phyloP scores from a whole-genome alignment of 2,113 vertebrate species.

The Papio anubis region DNA sequence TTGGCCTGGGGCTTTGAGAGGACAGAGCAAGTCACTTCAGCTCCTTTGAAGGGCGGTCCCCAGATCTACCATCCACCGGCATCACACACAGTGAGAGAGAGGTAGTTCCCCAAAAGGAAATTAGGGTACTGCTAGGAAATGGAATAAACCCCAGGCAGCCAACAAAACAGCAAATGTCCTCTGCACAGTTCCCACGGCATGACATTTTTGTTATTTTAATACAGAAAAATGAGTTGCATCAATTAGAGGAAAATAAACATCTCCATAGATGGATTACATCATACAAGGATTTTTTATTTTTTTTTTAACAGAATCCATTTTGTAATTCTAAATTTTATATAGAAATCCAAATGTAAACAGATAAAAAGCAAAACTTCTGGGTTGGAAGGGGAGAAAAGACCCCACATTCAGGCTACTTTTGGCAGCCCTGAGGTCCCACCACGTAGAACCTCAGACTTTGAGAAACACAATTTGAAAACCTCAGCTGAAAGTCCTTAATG shows the following conservation, averaged over 20 bases:
- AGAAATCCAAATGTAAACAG: slow-evolving; percentile 13
- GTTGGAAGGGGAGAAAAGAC: background rate
- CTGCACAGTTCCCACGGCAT: background rate
- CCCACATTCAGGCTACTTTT: background rate
- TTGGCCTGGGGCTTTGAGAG: background rate
- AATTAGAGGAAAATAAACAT: background rate
- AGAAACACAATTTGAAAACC: background rate
- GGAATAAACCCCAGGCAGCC: background rate
- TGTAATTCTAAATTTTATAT: background rate
- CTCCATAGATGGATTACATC: background rate
- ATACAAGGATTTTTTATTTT: background rate
- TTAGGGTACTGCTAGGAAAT: background rate
- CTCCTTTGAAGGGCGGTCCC: background rate
- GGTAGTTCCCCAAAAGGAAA: background rate
- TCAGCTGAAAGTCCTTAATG: background rate
- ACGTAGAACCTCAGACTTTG: background rate
- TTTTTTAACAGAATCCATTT: background rate
- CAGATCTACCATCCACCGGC: background rate
- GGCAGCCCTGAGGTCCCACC: background rate
- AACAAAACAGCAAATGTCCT: background rate
- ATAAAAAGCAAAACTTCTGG: background rate
- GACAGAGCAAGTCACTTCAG: background rate
- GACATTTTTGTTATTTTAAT: background rate
- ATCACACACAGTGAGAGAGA: background rate
- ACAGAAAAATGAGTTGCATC: background rate